Percentiles rank a stretch among this genome's conserved stretches.
Conservation (phyloP, 2,113 vertebrate species). For the Lagopus leucura region DNA sequence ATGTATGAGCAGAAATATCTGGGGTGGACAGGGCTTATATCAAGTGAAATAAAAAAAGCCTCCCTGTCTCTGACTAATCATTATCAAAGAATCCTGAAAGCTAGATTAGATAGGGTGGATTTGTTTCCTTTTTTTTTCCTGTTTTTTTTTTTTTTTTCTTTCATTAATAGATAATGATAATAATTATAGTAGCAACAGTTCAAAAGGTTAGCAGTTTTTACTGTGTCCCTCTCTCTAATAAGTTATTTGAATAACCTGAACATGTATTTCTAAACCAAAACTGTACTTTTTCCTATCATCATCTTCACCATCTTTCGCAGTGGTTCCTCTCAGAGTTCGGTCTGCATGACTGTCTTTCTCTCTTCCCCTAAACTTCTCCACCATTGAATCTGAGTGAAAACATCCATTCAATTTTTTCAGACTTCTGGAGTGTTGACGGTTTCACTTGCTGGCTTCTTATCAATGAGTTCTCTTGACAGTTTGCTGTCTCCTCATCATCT, state of each 20-base stretch:
- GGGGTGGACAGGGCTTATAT: not conserved
- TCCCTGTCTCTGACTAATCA: not conserved
- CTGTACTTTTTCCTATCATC: not conserved
- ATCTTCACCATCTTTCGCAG: not conserved
- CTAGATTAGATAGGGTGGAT: not conserved
- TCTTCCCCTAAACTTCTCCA: not conserved
- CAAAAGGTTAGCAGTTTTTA: not conserved
- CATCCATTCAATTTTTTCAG: not conserved
- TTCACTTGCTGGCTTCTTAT: not conserved
- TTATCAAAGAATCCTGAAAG: not conserved
- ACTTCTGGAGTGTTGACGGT: not conserved
- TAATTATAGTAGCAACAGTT: not conserved
- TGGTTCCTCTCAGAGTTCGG: not conserved
- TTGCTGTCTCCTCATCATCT: not conserved
- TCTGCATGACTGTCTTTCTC: not conserved
- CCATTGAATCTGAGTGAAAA: not conserved
- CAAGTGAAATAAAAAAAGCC: not conserved
- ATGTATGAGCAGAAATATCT: not conserved
- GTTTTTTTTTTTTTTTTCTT: too few relatives aligned
- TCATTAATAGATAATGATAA: not conserved
- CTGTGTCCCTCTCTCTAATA: not conserved
- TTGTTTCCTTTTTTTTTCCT: not conserved
- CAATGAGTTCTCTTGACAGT: not conserved
- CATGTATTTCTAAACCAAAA: not conserved
- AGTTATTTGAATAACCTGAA: not conserved